Percentiles rank a stretch among this genome's conserved stretches.
These are phyloP conservation scores for Styela plicata DNA, from an alignment of 23 tunicate species.

Conservation along the genomic window DNA sequence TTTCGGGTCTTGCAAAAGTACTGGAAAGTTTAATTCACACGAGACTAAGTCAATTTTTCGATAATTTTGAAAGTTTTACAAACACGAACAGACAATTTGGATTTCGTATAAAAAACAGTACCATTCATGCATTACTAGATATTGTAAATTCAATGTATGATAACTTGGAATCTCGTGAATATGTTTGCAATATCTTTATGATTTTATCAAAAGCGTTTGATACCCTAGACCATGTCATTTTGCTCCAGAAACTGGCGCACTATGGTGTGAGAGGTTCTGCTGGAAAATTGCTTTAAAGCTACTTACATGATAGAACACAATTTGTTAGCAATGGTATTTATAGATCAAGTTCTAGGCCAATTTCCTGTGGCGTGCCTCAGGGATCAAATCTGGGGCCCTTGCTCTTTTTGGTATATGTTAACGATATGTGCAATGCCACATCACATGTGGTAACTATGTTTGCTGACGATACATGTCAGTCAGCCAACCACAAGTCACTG, in stretches of 20 bases:
- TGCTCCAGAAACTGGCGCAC: background rate
- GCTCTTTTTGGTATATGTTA: background rate
- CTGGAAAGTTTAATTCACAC: background rate
- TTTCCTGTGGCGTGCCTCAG: background rate
- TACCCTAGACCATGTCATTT: background rate
- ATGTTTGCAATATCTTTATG: background rate
- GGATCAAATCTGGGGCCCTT: background rate
- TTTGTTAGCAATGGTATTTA: background rate
- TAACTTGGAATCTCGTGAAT: background rate
- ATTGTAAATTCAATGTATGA: background rate
- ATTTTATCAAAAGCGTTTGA: background rate
- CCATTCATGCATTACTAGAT: background rate
- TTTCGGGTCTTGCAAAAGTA: background rate
- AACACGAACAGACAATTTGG: background rate
- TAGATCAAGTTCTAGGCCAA: background rate
- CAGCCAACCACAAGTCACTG: background rate
- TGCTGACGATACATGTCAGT: background rate
- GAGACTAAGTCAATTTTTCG: background rate
- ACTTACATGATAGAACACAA: background rate
- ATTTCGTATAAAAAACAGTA: background rate
- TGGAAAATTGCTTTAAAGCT: background rate
- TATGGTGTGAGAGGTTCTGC: background rate
- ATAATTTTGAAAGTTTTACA: too few relatives aligned
- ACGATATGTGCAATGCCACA: background rate
- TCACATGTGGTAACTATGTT: background rate